A percentile compares a stretch with the other conserved stretches of the same genome.
Evolutionary conservation across 2,797 vertebrate species (phyloP).

Genomic region (Furcifer pardalis): DNA sequence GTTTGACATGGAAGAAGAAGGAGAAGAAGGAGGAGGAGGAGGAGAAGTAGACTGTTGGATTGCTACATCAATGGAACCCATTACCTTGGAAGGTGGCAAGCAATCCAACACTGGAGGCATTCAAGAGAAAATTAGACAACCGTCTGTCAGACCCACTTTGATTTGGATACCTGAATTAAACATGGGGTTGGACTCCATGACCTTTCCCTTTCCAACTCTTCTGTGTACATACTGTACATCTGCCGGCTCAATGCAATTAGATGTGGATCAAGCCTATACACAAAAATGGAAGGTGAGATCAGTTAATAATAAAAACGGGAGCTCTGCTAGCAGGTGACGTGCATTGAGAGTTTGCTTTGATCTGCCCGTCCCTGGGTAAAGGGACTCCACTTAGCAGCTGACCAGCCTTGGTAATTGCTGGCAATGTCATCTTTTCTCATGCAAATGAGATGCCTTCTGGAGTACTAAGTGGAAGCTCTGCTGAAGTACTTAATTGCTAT

Average conservation of each 20-base stretch:
- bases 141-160: no score
- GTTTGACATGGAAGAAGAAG: no score
- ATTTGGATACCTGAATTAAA: no score
- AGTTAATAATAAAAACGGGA: not conserved
- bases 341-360: not conserved
- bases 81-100: no score
- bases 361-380: constrained; percentile 22
- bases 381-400: not conserved
- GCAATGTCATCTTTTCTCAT: constrained; percentile 76
- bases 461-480: constrained; percentile 61
- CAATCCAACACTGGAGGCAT: no score
- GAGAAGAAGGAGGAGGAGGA: no score
- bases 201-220: no score
- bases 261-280: not conserved
- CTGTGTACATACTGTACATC: not conserved
- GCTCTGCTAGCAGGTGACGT: no score
- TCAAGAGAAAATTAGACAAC: no score
- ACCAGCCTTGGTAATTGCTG: constrained; percentile 66
- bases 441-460: constrained; percentile 73
- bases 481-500: constrained; percentile 64
- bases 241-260: not conserved
- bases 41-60: no score
- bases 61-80: no score
- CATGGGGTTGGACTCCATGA: no score
- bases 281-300: not conserved